Evolutionary conservation across 2,888 invertebrate species (phyloP).

Genomic region (Cataglyphis livida): DNA sequence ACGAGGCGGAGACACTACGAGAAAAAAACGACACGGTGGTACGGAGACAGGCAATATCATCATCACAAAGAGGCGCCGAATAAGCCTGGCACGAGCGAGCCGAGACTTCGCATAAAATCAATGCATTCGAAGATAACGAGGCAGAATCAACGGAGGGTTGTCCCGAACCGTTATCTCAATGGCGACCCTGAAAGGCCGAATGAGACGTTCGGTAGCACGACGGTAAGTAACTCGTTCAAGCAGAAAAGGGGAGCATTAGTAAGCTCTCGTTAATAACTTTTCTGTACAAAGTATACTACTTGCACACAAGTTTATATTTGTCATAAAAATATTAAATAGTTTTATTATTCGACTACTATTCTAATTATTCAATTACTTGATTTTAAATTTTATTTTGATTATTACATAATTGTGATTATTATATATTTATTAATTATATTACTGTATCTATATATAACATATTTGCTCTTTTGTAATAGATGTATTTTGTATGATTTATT

Average conservation of each 20-base stretch:
- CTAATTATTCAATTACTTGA: not conserved
- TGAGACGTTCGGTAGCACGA: constrained; percentile 8
- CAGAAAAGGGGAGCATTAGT: not conserved
- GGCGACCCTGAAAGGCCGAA: constrained; percentile 23
- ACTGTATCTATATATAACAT: not conserved
- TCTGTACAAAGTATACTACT: not conserved
- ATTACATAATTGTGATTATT: not conserved
- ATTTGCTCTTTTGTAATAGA: not conserved
- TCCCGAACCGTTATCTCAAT: constrained; percentile 19
- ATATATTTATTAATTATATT: constrained; percentile 1
- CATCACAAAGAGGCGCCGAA: constrained; percentile 33
- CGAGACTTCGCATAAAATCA: constrained; percentile 41
- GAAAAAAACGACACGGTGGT: constrained; percentile 26
- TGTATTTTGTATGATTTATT: constrained; percentile 1
- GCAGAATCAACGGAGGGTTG: constrained; percentile 33
- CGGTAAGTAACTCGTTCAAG: constrained; percentile 33
- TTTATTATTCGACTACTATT: not conserved
- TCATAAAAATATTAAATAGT: not conserved
- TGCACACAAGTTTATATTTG: not conserved
- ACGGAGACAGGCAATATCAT: constrained; percentile 7
- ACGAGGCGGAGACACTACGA: constrained; percentile 28
- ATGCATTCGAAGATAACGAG: constrained; percentile 36
- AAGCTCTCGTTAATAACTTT: not conserved
- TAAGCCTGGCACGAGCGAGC: constrained; percentile 11
- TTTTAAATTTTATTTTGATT: not conserved